phyloP scores from a whole-genome alignment of 1,140 invertebrate genomes.

The Hycleus cichorii region DNA sequence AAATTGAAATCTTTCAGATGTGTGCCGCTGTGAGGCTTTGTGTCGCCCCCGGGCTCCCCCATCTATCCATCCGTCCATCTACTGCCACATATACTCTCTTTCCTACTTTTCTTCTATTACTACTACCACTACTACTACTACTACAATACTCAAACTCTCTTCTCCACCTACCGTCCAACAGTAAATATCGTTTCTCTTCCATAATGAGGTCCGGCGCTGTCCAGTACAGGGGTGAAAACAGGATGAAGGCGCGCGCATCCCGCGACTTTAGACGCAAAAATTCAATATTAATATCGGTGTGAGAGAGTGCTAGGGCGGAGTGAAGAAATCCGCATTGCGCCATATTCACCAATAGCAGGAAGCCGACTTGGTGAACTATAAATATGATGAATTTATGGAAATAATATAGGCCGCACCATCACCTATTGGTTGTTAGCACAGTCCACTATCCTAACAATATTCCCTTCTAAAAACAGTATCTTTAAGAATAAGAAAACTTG shows the following conservation, averaged over 20 bases:
- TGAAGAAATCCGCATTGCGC: constrained; percentile 34
- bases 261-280: constrained; percentile 27
- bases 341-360: constrained; percentile 28
- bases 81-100: constrained; percentile 1
- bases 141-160: constrained; percentile 1
- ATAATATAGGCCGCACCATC: constrained; percentile 48
- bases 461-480: not conserved
- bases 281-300: constrained; percentile 29
- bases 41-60: constrained; percentile 20
- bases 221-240: not conserved
- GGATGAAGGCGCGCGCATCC: constrained; percentile 9
- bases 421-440: constrained; percentile 36
- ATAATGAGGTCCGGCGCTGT: constrained; percentile 20
- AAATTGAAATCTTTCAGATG: constrained; percentile 39
- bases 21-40: constrained; percentile 23
- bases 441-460: constrained; percentile 16
- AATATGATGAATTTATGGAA: constrained; percentile 47
- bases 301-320: constrained; percentile 12
- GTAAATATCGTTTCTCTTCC: constrained; percentile 15
- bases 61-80: not conserved
- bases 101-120: not conserved
- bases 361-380: constrained; percentile 31
- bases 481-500: too few relatives aligned
- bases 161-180: constrained; percentile 6
- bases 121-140: too few relatives aligned